Evolutionary conservation across 2,888 invertebrate genomes (phyloP), one percentile per base, ranked within the genome.

Genomic region (Ectemnius cavifrons): DNA sequence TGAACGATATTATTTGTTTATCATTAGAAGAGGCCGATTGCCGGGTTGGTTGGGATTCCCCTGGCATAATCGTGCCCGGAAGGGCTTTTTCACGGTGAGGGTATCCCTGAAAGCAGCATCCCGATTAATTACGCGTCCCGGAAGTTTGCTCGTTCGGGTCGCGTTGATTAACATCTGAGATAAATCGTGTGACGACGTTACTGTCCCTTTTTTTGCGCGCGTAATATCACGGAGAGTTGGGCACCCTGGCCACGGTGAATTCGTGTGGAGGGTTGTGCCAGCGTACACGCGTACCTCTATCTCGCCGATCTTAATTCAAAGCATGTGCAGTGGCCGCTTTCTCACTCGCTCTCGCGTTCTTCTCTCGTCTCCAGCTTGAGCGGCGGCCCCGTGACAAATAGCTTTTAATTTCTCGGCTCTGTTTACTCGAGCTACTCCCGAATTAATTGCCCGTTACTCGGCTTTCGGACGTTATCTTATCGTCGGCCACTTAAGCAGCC

Each of bases 361-460:
- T 75, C 73, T 78, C 72, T 77, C 78, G 67, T n/a, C 59, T 23
- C 66, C 59, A 28, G 45, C 66, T 71, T 75, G 73, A 70, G 62
- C 71, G 49, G 47, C 60, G n/a, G n/a, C 57, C 65, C 83, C 87
- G 87, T 90, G 90, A 90, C 90, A 90, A 90, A 90, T 90, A 86
- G 90, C 90, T 90, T 90, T 90, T 90, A 90, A 90, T 90, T 90
- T 90, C 90, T 90, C 85, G 88, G 80, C 85, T 84, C 87, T 90
- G 90, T 90, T 90, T 90, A 89, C 89, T 79, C 88, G 82, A 86
- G 87, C 84, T 83, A 87, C 86, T 85, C 84, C 84, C 87, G 87
- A 90, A 89, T 89, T 89, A 89, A 89, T 89, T 90, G 87, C 86
- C 87, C 82, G 80, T 80, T 84, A 81, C 79, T 73, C 82, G 67